Base-by-base conservation (phyloP, 2,113 vertebrate species). In the Sinocyclocheilus anophthalmus region DNA sequence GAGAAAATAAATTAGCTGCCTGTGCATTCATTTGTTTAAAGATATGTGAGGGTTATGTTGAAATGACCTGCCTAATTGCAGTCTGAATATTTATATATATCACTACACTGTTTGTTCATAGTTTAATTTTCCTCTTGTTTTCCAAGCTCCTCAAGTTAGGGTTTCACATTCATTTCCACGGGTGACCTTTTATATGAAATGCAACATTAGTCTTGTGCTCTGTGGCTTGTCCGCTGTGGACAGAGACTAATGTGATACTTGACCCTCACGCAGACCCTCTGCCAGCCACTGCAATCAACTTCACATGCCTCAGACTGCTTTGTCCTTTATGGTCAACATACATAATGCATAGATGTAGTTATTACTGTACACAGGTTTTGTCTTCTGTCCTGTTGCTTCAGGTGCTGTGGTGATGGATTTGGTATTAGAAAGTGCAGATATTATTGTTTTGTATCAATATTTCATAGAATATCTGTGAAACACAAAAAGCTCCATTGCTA, bases 181-280 rank as follows among this genome's bases (percentile, higher is more conserved):
- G 88, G 89, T 94, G 94, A 95, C 94, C 94, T 95, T 95, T 94
- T 83, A 88, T 90, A 94, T 93, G 92, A 93, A 92, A 90, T 67
- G 88, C 88, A 85, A 91, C 94, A 94, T 94, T 94, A 93, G 90
- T 95, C 94, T 94, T 94, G 90, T 85, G 83, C 88, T 86, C 90
- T 91, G 91, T 90, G 90, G 92, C 90, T 92, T 94, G 92, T 94
- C 94, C 84, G 48, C 87, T 84, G 79, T 90, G 91, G 93, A 94
- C 94, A 91, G 90, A 93, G 93, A 95, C 91, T 95, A 95, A 95
- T 95, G 94, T 94, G 92, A 89, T 88, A 90, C 90, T 92, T 95
- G 95, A 94, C 94, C 93, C 88, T 86, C 85, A 85, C 73, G 75
- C 88, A 93, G 94, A 94, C 94, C 94, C 93, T 89, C 81, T 80